These are phyloP conservation scores for Xenopus petersii DNA, from an alignment of 2,797 vertebrate species.

Conservation along the genomic window DNA sequence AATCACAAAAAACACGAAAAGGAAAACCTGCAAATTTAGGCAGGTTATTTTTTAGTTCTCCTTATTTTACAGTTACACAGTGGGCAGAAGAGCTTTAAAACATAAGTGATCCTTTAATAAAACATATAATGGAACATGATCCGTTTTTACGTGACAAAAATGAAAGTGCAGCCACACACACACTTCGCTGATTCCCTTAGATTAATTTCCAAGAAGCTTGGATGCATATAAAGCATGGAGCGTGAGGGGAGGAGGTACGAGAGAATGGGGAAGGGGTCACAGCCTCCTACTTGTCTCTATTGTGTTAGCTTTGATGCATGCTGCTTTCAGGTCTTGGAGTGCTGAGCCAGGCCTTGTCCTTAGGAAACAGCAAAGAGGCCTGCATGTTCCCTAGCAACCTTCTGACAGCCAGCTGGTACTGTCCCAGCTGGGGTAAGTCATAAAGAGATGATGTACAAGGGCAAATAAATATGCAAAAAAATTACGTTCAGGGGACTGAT, in stretches of 20 bases:
- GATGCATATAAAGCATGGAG: slow-evolving; percentile 21
- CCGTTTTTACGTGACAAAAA: slow-evolving; percentile 2
- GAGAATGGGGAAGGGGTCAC: background rate
- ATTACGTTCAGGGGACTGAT: background rate
- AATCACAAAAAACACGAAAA: too few species aligned
- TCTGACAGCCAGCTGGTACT: slow-evolving; percentile 48
- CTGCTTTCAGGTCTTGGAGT: slow-evolving; percentile 26
- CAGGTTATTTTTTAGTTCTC: too few species aligned
- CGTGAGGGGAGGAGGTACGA: background rate
- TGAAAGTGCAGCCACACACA: slow-evolving; percentile 37
- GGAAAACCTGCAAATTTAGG: too few species aligned
- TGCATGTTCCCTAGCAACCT: slow-evolving; percentile 58
- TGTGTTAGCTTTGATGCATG: slow-evolving; percentile 27
- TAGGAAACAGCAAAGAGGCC: slow-evolving; percentile 46
- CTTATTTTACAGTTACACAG: too few species aligned
- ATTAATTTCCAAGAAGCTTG: slow-evolving; percentile 47
- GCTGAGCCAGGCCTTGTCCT: slow-evolving; percentile 43
- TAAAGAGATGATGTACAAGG: slow-evolving; percentile 45
- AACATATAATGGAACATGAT: too few species aligned
- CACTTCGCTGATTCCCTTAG: slow-evolving; percentile 25
- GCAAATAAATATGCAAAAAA: slow-evolving; percentile 25
- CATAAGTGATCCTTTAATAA: too few species aligned
- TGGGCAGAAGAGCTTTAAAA: too few species aligned
- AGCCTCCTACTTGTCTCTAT: slow-evolving; percentile 4
- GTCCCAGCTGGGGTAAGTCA: slow-evolving; percentile 45